A percentile compares a stretch with the other conserved stretches of the same genome.
phyloP scores from a whole-genome alignment of 2,888 invertebrate genomes.

The Sinotaia quadrata region DNA sequence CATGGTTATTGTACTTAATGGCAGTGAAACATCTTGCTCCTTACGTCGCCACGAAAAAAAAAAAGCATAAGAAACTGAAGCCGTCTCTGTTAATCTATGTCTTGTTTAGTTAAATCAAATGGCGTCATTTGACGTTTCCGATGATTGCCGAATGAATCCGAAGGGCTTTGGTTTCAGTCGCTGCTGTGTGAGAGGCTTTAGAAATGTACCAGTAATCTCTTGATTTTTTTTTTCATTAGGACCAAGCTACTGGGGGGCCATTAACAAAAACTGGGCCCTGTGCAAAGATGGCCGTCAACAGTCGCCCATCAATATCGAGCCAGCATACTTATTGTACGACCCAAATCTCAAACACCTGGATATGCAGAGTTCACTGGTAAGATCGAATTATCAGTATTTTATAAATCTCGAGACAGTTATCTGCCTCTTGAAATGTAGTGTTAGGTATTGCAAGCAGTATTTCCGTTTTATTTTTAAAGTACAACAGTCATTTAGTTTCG shows the following conservation, averaged over 20 bases:
- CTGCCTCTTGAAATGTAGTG: too few species aligned
- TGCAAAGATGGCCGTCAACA: conserved; percentile 97
- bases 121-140: too few species aligned
- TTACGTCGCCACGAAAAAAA: too few species aligned
- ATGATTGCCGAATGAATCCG: too few species aligned
- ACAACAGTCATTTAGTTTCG: neutral
- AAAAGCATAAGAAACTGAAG: too few species aligned
- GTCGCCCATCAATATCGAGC: conserved; percentile 97
- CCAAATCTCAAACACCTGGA: conserved; percentile 93
- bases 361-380: conserved; percentile 93
- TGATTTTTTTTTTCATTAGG: conserved; percentile 80
- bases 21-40: neutral
- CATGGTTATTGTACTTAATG: neutral
- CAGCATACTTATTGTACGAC: conserved; percentile 93
- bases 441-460: too few species aligned
- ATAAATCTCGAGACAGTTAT: neutral
- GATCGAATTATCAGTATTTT: conserved; percentile 9
- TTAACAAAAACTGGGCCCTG: conserved; percentile 97
- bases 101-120: too few species aligned
- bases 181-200: neutral
- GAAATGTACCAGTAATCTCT: neutral
- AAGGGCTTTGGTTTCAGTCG: too few species aligned
- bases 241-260: conserved; percentile 97
- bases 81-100: too few species aligned
- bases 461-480: too few species aligned